These are phyloP conservation scores for Pocillopora grandis DNA, from an alignment of 92 coral and sea anemone genomes.

Conservation along the genomic window DNA sequence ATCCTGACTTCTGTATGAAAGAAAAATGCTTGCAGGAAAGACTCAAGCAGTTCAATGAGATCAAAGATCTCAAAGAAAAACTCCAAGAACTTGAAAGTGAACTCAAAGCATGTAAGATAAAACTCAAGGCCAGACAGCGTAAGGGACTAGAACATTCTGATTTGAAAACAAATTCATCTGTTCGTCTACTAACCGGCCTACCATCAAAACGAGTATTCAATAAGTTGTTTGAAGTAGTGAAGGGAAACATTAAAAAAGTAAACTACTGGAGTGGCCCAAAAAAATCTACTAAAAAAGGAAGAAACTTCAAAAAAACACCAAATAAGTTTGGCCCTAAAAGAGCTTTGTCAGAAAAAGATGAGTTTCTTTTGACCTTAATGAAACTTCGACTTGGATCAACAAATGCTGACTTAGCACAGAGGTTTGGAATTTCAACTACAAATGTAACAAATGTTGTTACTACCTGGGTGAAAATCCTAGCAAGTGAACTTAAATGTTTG, in stretches of 20 bases:
- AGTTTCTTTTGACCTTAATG: constrained; percentile 59
- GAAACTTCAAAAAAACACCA: constrained; percentile 51
- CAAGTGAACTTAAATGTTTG: constrained; percentile 54
- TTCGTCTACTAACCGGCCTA: constrained; percentile 46
- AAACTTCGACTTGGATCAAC: constrained; percentile 65
- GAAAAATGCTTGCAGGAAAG: constrained; percentile 40
- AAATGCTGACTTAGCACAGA: constrained; percentile 57
- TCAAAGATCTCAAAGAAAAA: constrained; percentile 29
- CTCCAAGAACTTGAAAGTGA: constrained; percentile 35
- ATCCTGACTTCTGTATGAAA: constrained; percentile 44
- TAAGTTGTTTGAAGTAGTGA: constrained; percentile 38
- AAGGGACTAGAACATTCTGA: constrained; percentile 48
- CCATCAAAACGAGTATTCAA: constrained; percentile 44
- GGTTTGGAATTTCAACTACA: constrained; percentile 47
- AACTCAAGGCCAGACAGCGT: constrained; percentile 37
- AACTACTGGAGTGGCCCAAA: constrained; percentile 43
- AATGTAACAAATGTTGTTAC: constrained; percentile 50
- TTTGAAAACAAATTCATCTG: constrained; percentile 28
- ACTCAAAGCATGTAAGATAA: constrained; percentile 30
- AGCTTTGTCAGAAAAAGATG: constrained; percentile 50
- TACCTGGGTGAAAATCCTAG: constrained; percentile 62
- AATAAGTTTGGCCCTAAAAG: constrained; percentile 60
- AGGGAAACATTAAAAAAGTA: constrained; percentile 32
- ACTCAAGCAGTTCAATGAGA: constrained; percentile 29
- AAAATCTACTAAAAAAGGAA: constrained; percentile 47